These are phyloP conservation scores for Momotus momota DNA, from an alignment of 2,797 vertebrate genomes.

Conservation along the genomic window DNA sequence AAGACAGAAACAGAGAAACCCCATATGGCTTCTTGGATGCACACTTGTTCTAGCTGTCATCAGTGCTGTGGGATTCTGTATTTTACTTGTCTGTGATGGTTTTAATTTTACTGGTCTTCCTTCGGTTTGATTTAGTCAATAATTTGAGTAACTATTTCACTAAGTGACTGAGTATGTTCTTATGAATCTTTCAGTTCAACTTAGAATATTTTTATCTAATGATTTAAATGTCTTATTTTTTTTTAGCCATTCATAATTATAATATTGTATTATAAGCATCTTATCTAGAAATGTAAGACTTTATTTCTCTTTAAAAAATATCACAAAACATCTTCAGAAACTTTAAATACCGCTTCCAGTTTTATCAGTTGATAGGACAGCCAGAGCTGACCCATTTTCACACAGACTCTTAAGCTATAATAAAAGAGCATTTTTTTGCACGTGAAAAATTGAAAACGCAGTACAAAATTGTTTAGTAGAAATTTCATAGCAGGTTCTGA, in stretches of 20 bases:
- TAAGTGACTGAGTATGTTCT: not conserved
- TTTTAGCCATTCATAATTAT: not conserved
- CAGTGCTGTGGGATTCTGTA: not conserved
- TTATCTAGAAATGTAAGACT: not conserved
- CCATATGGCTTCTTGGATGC: not conserved
- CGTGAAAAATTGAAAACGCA: not conserved
- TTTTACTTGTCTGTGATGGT: not conserved
- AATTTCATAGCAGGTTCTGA: not conserved
- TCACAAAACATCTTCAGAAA: not conserved
- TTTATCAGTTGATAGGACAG: not conserved
- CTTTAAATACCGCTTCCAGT: not conserved
- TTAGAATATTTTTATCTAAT: not conserved
- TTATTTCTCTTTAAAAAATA: not conserved
- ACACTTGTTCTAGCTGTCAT: not conserved
- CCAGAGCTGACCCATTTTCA: not conserved
- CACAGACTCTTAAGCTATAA: not conserved
- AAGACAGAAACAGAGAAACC: not conserved
- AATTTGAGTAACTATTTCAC: not conserved
- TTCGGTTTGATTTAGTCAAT: not conserved
- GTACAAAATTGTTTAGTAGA: not conserved
- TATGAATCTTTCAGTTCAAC: not conserved
- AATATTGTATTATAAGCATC: not conserved
- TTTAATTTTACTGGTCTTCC: not conserved
- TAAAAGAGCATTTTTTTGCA: not conserved
- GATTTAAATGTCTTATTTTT: not conserved